Conservation (phyloP, 1,140 invertebrate species). For the Plodia interpunctella region DNA sequence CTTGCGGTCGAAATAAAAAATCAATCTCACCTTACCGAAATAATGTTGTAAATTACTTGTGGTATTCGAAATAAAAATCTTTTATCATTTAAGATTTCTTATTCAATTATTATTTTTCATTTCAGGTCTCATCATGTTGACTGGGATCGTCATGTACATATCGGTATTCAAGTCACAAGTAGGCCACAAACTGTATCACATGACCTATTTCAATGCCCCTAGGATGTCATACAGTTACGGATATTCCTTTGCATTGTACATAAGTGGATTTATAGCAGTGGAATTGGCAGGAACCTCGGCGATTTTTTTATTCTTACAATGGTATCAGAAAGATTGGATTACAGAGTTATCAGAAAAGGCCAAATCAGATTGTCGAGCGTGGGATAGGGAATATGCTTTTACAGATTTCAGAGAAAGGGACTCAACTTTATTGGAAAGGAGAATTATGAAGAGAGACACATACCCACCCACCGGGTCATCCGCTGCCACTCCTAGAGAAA, state of each 20-base stretch:
- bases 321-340: conserved; percentile 77
- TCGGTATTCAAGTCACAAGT: conserved; percentile 90
- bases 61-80: too few relatives aligned
- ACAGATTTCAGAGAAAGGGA: conserved; percentile 64
- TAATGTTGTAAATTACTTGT: too few relatives aligned
- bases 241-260: conserved; percentile 90
- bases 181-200: conserved; percentile 88
- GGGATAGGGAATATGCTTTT: conserved; percentile 68
- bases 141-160: conserved; percentile 89
- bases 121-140: conserved; percentile 90
- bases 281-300: conserved; percentile 91
- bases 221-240: conserved; percentile 91
- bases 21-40: too few relatives aligned
- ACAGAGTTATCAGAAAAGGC: conserved; percentile 69
- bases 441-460: conserved; percentile 70
- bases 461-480: conserved; percentile 72
- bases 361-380: conserved; percentile 65
- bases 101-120: conserved; percentile 21
- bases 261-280: conserved; percentile 88
- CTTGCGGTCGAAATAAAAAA: too few relatives aligned
- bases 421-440: conserved; percentile 57
- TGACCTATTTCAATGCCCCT: conserved; percentile 86
- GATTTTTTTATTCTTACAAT: conserved; percentile 89
- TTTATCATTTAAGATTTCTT: background rate
- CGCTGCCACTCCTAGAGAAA: conserved; percentile 66